Evolutionary conservation across 2,797 vertebrate species (phyloP), one percentile per base, ranked within the genome.

Genomic region (Setipinna tenuifilis): DNA sequence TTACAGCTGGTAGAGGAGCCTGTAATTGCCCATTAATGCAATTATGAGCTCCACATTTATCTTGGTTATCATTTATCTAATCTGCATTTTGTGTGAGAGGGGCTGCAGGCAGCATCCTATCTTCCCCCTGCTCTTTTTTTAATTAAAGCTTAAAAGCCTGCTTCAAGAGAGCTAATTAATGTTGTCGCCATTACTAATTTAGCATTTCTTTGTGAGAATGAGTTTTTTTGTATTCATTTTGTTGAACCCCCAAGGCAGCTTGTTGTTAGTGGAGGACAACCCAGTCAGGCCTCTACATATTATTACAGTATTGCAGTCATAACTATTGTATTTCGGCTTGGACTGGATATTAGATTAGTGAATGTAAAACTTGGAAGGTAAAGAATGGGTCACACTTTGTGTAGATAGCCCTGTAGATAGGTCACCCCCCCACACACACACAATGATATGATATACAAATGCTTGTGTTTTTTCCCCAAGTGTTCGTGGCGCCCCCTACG

Each of bases 21-120:
- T 81, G 84, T 85, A 85, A 87, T 87, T 87, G 82, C 59, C 82
- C 87, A 87, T 87, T 87, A 87, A 82, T 61, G 59, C 83, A 87
- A 87, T 87, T 87, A 87, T 83, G 83, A 85, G 81, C 71, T 81
- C 58, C 78, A 62, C 83, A 85, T 87, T 87, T 68, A 81, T 85
- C 81, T 82, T 65, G 71, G 82, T 85, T 85, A 87, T 87, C 87
- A 85, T 81, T 78, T 85, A 82, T 87, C 87, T 82, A 82, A 85
- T 87, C 58, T 65, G 19, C 59, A 28, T 78, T 78, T 85, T 83
- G 41, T 46, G 81, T 65, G 85, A 83, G 85, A 87, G 48, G 28
- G 11, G 59, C 28, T 81, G 84, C 84, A 68, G 82, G 75, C 84
- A 59, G 54, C 75, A 11, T 83, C 87, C 85, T 87, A 84, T 87